A percentile compares a stretch with the other conserved stretches of the same genome.
Conservation (phyloP, 2,797 vertebrate genomes). For the Iguana delicatissima region DNA sequence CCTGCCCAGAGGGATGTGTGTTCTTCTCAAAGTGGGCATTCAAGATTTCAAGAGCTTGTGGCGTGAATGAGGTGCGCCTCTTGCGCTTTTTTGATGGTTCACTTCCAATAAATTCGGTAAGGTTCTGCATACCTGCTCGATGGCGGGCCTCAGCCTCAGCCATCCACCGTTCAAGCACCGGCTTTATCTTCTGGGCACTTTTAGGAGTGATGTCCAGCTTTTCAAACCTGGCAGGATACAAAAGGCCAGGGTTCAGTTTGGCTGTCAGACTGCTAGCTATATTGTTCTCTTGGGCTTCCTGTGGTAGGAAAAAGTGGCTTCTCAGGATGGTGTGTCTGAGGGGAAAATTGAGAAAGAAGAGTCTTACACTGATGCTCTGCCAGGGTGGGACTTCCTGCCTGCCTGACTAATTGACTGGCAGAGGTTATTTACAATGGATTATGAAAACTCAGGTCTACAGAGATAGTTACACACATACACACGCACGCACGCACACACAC, state of each 20-base stretch:
- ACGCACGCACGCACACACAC: conserved; percentile 42
- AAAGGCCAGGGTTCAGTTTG: conserved; percentile 99
- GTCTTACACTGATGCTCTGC: conserved; percentile 99
- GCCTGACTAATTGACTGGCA: conserved; percentile 86
- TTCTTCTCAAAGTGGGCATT: conserved; percentile 99
- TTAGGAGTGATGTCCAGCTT: conserved; percentile 99
- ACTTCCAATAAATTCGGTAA: conserved; percentile 99
- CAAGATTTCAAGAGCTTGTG: conserved; percentile 99
- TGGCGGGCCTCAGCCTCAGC: conserved; percentile 99
- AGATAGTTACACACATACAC: conserved; percentile 42
- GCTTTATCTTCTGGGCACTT: conserved; percentile 99
- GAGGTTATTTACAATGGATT: conserved; percentile 81
- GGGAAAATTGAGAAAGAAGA: conserved; percentile 99
- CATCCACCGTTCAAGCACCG: conserved; percentile 99
- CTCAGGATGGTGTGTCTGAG: conserved; percentile 99
- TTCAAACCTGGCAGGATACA: conserved; percentile 99
- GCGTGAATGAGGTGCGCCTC: conserved; percentile 99
- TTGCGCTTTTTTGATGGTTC: conserved; percentile 99
- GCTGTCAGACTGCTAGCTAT: conserved; percentile 99
- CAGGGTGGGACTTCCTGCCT: conserved; percentile 95
- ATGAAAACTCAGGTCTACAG: conserved; percentile 72
- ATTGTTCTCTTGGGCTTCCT: conserved; percentile 99
- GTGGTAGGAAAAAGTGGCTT: conserved; percentile 99
- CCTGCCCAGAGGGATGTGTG: conserved; percentile 98
- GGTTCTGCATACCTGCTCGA: conserved; percentile 99